These are phyloP conservation scores for Delichon dasypus DNA, from an alignment of 2,797 vertebrate genomes.

Conservation along the genomic window DNA sequence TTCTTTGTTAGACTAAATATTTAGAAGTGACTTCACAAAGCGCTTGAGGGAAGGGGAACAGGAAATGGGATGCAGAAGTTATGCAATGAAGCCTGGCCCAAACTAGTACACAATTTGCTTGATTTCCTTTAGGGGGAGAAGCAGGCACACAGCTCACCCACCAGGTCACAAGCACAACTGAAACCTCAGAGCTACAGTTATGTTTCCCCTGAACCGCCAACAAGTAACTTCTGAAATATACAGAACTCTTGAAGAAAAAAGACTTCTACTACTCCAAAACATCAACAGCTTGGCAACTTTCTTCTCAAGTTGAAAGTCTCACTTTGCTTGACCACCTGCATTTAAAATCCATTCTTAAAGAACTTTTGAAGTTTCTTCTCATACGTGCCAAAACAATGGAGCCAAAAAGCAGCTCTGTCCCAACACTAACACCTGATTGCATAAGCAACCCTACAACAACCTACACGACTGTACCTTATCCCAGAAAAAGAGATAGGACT, in stretches of 20 bases:
- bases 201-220: neutral
- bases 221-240: fast-evolving
- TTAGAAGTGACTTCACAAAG: neutral
- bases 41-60: neutral
- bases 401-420: neutral
- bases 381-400: fast-evolving
- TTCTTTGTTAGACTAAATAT: neutral
- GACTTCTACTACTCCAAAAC: neutral
- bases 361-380: neutral
- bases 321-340: fast-evolving
- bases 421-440: neutral
- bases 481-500: constrained; percentile 98
- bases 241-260: neutral
- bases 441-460: neutral
- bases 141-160: neutral
- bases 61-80: neutral
- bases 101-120: neutral
- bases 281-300: neutral
- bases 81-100: neutral
- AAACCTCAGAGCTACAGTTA: neutral
- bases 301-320: neutral
- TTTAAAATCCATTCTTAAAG: neutral
- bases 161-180: neutral
- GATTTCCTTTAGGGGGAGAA: neutral
- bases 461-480: constrained; percentile 84